Evolutionary conservation across 1,140 invertebrate species (phyloP).

Genomic region (Bombus balteatus): DNA sequence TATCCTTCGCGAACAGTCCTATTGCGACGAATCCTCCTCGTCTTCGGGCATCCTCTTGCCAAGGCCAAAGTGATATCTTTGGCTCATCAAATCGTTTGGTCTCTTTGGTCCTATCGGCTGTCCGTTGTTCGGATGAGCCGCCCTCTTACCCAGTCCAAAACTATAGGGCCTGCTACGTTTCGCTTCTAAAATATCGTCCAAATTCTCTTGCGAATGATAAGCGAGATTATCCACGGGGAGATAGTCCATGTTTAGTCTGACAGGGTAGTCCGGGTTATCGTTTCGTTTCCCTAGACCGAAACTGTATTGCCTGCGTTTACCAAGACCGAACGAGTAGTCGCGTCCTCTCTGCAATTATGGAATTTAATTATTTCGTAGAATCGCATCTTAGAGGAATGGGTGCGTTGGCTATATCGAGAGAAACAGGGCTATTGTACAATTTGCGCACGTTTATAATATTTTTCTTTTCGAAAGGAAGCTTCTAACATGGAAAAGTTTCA

Average conservation of each 20-base stretch:
- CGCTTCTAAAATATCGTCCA: slow-evolving; percentile 58
- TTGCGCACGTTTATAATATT: too few relatives aligned
- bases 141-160: slow-evolving; percentile 79
- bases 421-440: too few relatives aligned
- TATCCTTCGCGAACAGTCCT: slow-evolving; percentile 3
- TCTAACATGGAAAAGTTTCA: too few relatives aligned
- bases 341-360: slow-evolving; percentile 61
- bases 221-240: slow-evolving; percentile 45
- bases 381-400: rapidly evolving
- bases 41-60: slow-evolving; percentile 76
- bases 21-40: slow-evolving; percentile 56
- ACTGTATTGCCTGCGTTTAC: slow-evolving; percentile 82
- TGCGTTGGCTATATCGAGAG: too few relatives aligned
- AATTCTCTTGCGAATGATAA: slow-evolving; percentile 46
- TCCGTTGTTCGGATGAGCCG: slow-evolving; percentile 14
- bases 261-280: slow-evolving; percentile 51
- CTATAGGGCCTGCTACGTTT: slow-evolving; percentile 73
- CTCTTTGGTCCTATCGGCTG: slow-evolving; percentile 52
- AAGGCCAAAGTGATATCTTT: slow-evolving; percentile 77
- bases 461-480: too few relatives aligned
- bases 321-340: slow-evolving; percentile 85
- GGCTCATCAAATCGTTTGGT: slow-evolving; percentile 56
- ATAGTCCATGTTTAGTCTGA: slow-evolving; percentile 46
- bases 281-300: slow-evolving; percentile 82
- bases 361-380: too few relatives aligned